These are phyloP conservation scores for Malthinus seriepunctatus DNA, from an alignment of 2,888 invertebrate species.

Conservation along the genomic window DNA sequence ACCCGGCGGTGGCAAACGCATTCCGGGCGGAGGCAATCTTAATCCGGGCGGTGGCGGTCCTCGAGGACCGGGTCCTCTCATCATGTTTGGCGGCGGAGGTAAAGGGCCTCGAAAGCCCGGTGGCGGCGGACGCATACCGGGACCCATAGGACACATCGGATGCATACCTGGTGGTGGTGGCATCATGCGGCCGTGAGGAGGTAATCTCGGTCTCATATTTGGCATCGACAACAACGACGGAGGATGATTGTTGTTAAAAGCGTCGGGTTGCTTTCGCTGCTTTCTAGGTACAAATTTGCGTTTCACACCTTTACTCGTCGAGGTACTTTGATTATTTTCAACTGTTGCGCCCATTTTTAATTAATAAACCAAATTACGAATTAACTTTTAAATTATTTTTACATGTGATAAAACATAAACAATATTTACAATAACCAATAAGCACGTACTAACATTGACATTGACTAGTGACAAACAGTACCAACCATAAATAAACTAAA, in stretches of 20 bases:
- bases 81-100: constrained; percentile 6
- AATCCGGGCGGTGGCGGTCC: constrained; percentile 14
- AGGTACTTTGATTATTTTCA: constrained; percentile 23
- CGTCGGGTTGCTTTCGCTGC: constrained; percentile 35
- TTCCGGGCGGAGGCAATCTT: constrained; percentile 32
- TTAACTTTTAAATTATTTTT: background rate
- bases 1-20: constrained; percentile 33
- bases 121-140: constrained; percentile 39
- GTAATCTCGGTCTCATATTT: constrained; percentile 43
- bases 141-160: constrained; percentile 36
- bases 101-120: constrained; percentile 33
- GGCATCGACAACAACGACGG: constrained; percentile 33
- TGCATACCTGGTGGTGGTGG: constrained; percentile 43
- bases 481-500: no score
- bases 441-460: no score
- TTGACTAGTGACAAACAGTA: no score
- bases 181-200: constrained; percentile 35
- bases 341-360: constrained; percentile 34
- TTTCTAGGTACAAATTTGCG: constrained; percentile 25
- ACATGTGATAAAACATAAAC: constrained; percentile 2
- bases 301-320: constrained; percentile 27
- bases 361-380: background rate
- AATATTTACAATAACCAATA: background rate
- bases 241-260: constrained; percentile 36
- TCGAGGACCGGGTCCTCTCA: constrained; percentile 18